Evolutionary conservation across 1,140 invertebrate genomes (phyloP).

Genomic region (Drosophila serrata): DNA sequence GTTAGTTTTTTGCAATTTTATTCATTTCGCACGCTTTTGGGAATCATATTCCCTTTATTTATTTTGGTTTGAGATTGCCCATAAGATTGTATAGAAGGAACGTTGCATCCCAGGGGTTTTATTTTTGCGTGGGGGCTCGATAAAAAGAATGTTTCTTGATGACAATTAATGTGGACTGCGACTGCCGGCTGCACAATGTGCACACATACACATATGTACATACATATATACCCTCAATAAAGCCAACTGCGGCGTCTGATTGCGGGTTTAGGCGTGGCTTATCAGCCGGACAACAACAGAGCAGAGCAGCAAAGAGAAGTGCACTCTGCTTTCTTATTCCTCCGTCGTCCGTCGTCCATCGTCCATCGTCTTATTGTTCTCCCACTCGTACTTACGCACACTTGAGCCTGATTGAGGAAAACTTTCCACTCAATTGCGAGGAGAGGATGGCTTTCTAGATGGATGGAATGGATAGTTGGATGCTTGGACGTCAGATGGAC

Average conservation of each 20-base stretch:
- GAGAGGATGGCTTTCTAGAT: slow-evolving; percentile 4
- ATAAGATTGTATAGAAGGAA: slow-evolving; percentile 23
- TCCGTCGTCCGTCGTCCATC: too few species aligned
- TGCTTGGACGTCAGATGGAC: slow-evolving; percentile 26
- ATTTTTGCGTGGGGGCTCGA: slow-evolving; percentile 47
- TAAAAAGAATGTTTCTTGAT: slow-evolving; percentile 40
- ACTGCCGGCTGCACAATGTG: slow-evolving; percentile 19
- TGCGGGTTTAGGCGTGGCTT: slow-evolving; percentile 69
- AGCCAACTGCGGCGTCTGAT: slow-evolving; percentile 26
- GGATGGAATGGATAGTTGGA: slow-evolving; percentile 4
- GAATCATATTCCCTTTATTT: slow-evolving; percentile 23
- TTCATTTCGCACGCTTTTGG: slow-evolving; percentile 49
- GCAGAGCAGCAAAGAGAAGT: slow-evolving; percentile 7
- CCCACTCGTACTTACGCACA: slow-evolving; percentile 47
- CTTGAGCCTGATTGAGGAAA: slow-evolving; percentile 72
- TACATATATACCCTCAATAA: slow-evolving; percentile 13
- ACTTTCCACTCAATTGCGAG: slow-evolving; percentile 60
- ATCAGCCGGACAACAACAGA: slow-evolving; percentile 52
- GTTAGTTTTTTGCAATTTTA: background rate
- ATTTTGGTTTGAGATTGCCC: slow-evolving; percentile 20
- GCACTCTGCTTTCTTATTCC: slow-evolving; percentile 49
- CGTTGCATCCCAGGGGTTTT: background rate
- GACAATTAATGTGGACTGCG: slow-evolving; percentile 48
- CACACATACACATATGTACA: too few species aligned
- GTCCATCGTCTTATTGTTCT: slow-evolving; percentile 41